phyloP scores from a whole-genome alignment of 2,888 invertebrate species.

The Amiota minor region DNA sequence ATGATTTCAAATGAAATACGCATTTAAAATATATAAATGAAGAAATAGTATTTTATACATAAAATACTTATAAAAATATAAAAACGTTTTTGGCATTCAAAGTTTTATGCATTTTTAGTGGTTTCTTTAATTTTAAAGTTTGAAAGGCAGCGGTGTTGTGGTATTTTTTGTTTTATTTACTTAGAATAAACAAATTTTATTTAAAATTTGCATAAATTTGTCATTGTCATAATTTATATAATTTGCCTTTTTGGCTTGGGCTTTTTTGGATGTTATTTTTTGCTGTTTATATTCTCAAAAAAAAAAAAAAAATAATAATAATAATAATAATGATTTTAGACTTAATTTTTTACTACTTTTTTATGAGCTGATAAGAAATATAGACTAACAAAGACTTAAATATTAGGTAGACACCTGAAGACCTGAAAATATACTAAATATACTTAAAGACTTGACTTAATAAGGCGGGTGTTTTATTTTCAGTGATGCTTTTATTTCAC shows the following conservation, averaged over 20 bases:
- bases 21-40: neutral
- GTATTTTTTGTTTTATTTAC: neutral
- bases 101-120: neutral
- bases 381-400: neutral
- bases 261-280: neutral
- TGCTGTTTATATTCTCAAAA: neutral
- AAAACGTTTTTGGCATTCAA: neutral
- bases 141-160: neutral
- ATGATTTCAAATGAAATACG: neutral
- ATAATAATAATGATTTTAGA: slow-evolving; percentile 16
- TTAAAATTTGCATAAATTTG: slow-evolving; percentile 26
- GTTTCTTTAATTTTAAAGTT: slow-evolving; percentile 4
- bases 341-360: slow-evolving; percentile 24
- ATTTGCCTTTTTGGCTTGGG: neutral
- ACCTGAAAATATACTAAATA: no score
- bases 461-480: no score
- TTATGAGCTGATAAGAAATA: slow-evolving; percentile 22
- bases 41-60: neutral
- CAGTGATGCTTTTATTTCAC: no score
- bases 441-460: no score
- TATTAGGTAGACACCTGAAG: no score
- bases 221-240: slow-evolving; percentile 9
- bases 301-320: no score
- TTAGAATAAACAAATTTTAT: slow-evolving; percentile 11
- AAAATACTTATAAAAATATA: neutral